Base-by-base conservation (phyloP, 2,888 invertebrate species). In the Agonopterix arenella region DNA sequence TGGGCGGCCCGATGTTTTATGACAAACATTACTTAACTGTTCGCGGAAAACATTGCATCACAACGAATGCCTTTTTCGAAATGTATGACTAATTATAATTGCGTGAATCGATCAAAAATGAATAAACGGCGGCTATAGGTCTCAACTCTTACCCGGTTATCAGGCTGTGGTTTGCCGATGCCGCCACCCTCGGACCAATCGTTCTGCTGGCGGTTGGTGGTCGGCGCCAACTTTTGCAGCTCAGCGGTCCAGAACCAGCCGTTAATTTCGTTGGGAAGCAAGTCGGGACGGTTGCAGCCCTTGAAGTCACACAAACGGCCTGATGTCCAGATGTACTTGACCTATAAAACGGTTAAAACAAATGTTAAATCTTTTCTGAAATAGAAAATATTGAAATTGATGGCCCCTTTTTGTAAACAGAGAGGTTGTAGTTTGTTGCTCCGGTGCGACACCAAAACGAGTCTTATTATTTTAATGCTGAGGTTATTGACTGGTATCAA, bases 201-300 rank as follows among this genome's bases (percentile, higher is more conserved):
- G 78, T 95, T 96, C 73, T 96, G 95, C 49, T 91, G 91, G 48
- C 96, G 92, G 84, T 95, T 93, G 51, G 91, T 94, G 50, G 95
- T 94, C 46, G 96, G 95, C 1, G 96, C 95, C 64, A 97, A 83
- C 79, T 96, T 96, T 82, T 94, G 95, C 49, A 95, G 91, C 65
- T 93, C 95, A 40, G 95, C 96, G 16, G 96, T 96, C 96, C 96
- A 97, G 91, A 97, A 97, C 97, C 97, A 97, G 41, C 97, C 97
- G 72, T 96, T 96, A 57, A 96, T 80, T 50, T 92, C 91, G 56
- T 93, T 90, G 38, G 97, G 97, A 62, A 95, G 93, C 61, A 97
- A 89, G 76, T 97, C 97, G 36, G 94, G 92, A 50, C 97, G 92
- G 69, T 96, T 95, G 74, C 97, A 97, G 54, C 96, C 96, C 78